phyloP scores from a whole-genome alignment of 2,797 vertebrate genomes.

The Danio aesculapii region DNA sequence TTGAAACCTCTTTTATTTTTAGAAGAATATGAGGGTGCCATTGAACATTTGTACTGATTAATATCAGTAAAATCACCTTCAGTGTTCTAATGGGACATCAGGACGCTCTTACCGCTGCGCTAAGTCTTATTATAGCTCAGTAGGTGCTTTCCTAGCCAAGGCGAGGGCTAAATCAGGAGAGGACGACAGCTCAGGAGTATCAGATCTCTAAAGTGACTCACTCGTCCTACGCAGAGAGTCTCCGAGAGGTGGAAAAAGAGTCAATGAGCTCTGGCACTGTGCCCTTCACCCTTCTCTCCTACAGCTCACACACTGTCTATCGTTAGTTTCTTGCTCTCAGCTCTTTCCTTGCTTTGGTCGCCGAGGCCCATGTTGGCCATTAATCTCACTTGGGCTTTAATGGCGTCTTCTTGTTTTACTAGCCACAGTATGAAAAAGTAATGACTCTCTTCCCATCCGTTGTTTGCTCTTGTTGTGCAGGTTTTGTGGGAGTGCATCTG shows the following conservation, averaged over 20 bases:
- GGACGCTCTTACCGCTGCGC: background rate
- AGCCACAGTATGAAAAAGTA: conserved; percentile 61
- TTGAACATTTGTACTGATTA: background rate
- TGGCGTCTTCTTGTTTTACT: conserved; percentile 59
- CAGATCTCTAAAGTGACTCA: conserved; percentile 45
- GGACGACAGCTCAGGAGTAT: conserved; percentile 28
- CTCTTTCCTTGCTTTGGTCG: conserved; percentile 41
- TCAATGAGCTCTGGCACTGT: conserved; percentile 25
- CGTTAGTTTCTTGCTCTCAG: conserved; percentile 7
- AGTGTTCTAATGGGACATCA: conserved; percentile 17
- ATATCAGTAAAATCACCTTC: conserved; percentile 34
- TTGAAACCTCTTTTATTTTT: background rate
- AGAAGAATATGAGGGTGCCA: background rate
- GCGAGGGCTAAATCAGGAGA: conserved; percentile 32
- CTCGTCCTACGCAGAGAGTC: background rate
- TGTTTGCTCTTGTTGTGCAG: conserved; percentile 19
- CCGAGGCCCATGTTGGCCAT: conserved; percentile 52
- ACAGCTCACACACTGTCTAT: conserved; percentile 13
- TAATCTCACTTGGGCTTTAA: conserved; percentile 61
- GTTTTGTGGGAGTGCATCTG: conserved; percentile 14
- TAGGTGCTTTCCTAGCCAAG: conserved; percentile 15
- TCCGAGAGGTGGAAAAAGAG: conserved; percentile 23
- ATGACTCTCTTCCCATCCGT: conserved; percentile 57
- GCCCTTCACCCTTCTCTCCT: conserved; percentile 19
- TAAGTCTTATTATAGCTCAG: conserved; percentile 14